Conservation (phyloP, 1,140 invertebrate species). For the Hetaerina americana region DNA sequence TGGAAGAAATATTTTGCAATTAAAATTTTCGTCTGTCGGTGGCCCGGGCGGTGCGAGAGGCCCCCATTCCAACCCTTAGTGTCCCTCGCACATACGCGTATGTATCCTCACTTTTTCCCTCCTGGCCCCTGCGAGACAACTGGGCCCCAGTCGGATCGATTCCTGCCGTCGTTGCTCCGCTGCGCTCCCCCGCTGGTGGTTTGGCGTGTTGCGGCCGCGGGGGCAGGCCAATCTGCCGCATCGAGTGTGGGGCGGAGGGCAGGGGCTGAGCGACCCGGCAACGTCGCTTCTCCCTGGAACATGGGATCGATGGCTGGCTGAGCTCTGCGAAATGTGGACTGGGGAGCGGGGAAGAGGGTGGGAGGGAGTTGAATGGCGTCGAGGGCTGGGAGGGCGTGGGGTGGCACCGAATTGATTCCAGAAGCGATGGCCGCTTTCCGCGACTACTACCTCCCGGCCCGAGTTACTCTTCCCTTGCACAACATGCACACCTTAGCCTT, state of each 20-base stretch:
- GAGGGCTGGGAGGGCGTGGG: conserved; percentile 18
- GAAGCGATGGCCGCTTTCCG: not conserved
- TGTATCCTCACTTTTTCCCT: not conserved
- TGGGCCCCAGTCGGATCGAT: conserved; percentile 17
- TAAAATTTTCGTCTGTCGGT: no score
- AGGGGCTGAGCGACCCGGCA: conserved; percentile 23
- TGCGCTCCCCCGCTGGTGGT: conserved; percentile 10
- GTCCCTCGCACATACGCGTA: not conserved
- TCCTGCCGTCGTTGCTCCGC: conserved; percentile 17
- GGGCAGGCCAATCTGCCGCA: not conserved
- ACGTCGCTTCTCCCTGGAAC: conserved; percentile 29
- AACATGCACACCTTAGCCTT: no score
- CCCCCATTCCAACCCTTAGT: not conserved
- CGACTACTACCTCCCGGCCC: not conserved
- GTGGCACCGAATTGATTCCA: conserved; percentile 13
- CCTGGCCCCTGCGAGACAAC: not conserved
- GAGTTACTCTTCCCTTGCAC: not conserved
- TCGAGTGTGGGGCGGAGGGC: conserved; percentile 6
- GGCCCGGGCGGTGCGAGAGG: no score
- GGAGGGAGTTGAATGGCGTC: conserved; percentile 21
- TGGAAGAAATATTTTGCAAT: no score
- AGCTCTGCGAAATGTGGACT: not conserved
- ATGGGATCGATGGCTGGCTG: conserved; percentile 1
- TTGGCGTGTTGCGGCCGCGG: conserved; percentile 18
- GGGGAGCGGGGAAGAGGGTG: conserved; percentile 18